Percentiles rank a stretch among this genome's conserved stretches.
phyloP scores from a whole-genome alignment of 2,113 vertebrate species.

The Halcyon senegalensis region DNA sequence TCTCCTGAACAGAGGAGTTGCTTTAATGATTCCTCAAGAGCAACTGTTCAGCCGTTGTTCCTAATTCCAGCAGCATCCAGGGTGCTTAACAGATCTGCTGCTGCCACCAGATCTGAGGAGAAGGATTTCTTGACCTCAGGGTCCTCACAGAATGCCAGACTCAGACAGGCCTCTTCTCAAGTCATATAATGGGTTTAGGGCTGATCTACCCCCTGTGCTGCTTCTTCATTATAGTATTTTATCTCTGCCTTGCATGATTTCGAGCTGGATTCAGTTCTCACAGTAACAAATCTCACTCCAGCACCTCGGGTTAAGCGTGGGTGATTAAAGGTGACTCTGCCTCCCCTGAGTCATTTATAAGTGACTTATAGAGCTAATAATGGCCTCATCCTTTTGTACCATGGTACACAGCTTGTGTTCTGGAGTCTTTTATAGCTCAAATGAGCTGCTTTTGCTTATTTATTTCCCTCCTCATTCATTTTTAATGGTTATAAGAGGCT shows the following conservation, averaged over 20 bases:
- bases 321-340: background rate
- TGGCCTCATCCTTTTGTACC: constrained; percentile 42
- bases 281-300: background rate
- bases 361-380: constrained; percentile 56
- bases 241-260: background rate
- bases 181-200: background rate
- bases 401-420: constrained; percentile 69
- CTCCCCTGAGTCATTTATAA: background rate
- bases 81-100: background rate
- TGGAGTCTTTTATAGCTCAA: constrained; percentile 60
- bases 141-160: background rate
- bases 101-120: background rate
- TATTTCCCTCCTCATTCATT: constrained; percentile 59
- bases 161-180: background rate
- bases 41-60: background rate
- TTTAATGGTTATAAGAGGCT: constrained; percentile 53
- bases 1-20: background rate
- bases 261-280: background rate
- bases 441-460: constrained; percentile 56
- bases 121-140: background rate
- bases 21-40: background rate
- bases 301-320: rapidly evolving
- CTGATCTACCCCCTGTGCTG: background rate
- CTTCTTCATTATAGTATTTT: background rate
- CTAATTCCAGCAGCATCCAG: background rate